Percentiles rank a stretch among this genome's conserved stretches.
These are phyloP conservation scores for Melanotaenia pygmaea DNA, from an alignment of 2,797 vertebrate genomes.

Conservation along the genomic window DNA sequence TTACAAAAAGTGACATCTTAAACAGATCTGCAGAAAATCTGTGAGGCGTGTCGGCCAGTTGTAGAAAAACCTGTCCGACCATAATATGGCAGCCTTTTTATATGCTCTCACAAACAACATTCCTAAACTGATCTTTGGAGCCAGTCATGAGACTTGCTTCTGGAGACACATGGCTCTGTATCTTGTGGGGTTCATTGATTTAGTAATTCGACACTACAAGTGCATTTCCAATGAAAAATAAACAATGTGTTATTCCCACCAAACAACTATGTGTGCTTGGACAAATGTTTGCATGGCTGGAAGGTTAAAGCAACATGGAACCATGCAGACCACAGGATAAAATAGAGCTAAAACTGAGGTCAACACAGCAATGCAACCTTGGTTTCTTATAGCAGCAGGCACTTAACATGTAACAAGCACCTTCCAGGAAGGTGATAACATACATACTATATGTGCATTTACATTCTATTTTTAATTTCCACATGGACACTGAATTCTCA, in stretches of 20 bases:
- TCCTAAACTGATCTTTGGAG: too few relatives aligned
- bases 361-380: background rate
- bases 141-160: too few relatives aligned
- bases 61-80: too few relatives aligned
- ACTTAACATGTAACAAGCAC: conserved; percentile 21
- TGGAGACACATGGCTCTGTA: too few relatives aligned
- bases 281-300: conserved; percentile 7
- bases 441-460: conserved; percentile 30
- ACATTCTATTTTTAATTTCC: conserved; percentile 16
- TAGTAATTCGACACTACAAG: too few relatives aligned
- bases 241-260: background rate
- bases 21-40: too few relatives aligned
- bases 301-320: conserved; percentile 5
- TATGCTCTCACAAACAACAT: too few relatives aligned
- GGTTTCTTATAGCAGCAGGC: conserved; percentile 15
- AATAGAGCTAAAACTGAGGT: background rate
- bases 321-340: background rate
- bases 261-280: background rate
- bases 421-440: conserved; percentile 26
- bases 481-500: conserved; percentile 31
- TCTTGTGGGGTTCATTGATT: too few relatives aligned
- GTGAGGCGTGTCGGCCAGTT: too few relatives aligned
- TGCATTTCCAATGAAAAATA: conserved; percentile 6
- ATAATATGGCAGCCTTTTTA: too few relatives aligned
- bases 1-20: too few relatives aligned